Evolutionary conservation across 2,113 vertebrate species (phyloP), one percentile per base, ranked within the genome.

Genomic region (Phycodurus eques): DNA sequence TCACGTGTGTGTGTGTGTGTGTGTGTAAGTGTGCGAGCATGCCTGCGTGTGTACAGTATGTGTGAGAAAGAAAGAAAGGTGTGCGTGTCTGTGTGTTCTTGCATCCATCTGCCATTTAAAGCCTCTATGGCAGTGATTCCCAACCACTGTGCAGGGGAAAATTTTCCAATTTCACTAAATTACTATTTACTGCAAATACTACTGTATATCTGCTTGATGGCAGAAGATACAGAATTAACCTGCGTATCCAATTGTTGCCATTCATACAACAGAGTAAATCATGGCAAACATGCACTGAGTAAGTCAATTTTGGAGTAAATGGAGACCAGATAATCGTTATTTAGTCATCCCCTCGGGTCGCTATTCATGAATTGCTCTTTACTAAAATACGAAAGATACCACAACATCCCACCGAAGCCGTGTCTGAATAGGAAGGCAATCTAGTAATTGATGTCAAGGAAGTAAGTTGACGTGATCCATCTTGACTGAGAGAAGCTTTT

Each of bases 1-100:
- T 89, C 87, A 73, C 74, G 63, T 76, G 60, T 86, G 82, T 71
- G 54, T 61, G 56, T 70, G 49, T 80, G 62, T 66, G 35, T 56
- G 47, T 33, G 14, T 49, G 31, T 60, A 42, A 60, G 44, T 59
- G 15, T 42, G 19, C 65, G 57, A 61, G 39, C 65, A 39, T 53
- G 42, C 64, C 35, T 62, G 73, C 51, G 72, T 61, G 56, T 51
- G 56, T 62, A 27, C 27, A 27, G 35, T 39, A 6, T 39, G 3
- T 39, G 35, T 39, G 35, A 39, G 35, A 39, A 6, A 39, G 56
- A 44, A 54, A 19, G 51, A 39, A 39, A 39, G 15, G 51, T 53
- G 57, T 33, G 57, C 22, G 22, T 60, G 27, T 76, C 51, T 71
- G 77, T 73, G 64, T 77, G 66, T 83, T 83, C 78, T 71, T 84